Conservation (phyloP, 1,140 invertebrate genomes). For the Ips nitidus region DNA sequence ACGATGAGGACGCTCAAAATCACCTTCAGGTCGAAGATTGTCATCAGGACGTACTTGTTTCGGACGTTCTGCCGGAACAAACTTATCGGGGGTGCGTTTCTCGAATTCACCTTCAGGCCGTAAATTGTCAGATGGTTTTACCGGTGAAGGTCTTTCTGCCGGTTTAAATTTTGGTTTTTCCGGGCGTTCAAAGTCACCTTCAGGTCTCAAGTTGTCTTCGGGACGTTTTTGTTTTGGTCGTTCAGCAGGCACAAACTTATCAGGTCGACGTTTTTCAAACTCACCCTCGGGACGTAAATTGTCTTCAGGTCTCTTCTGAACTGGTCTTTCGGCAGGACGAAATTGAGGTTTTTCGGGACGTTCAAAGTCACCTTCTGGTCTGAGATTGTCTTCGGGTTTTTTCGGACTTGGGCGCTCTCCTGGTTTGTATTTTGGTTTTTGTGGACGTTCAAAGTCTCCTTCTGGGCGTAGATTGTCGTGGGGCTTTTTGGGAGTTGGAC, state of each 20-base stretch:
- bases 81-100: too few relatives aligned
- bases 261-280: constrained; percentile 54
- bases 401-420: constrained; percentile 57
- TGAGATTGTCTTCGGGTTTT: constrained; percentile 57
- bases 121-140: too few relatives aligned
- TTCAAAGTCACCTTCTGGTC: constrained; percentile 56
- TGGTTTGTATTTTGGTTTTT: constrained; percentile 54
- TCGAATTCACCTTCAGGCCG: too few relatives aligned
- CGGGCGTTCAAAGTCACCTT: constrained; percentile 61
- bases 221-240: constrained; percentile 49
- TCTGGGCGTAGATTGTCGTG: constrained; percentile 65
- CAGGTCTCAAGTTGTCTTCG: constrained; percentile 61
- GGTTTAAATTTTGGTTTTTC: constrained; percentile 51
- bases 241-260: constrained; percentile 54
- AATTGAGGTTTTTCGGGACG: constrained; percentile 43
- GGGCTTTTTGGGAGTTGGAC: constrained; percentile 56
- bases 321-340: constrained; percentile 52
- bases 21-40: too few relatives aligned
- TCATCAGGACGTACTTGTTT: too few relatives aligned
- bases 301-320: constrained; percentile 56
- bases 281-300: constrained; percentile 63
- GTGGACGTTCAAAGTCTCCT: constrained; percentile 61
- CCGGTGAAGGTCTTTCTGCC: constrained; percentile 53
- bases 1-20: too few relatives aligned
- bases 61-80: too few relatives aligned